Evolutionary conservation across 2,797 vertebrate species (phyloP).

Genomic region (Epinephelus coioides): DNA sequence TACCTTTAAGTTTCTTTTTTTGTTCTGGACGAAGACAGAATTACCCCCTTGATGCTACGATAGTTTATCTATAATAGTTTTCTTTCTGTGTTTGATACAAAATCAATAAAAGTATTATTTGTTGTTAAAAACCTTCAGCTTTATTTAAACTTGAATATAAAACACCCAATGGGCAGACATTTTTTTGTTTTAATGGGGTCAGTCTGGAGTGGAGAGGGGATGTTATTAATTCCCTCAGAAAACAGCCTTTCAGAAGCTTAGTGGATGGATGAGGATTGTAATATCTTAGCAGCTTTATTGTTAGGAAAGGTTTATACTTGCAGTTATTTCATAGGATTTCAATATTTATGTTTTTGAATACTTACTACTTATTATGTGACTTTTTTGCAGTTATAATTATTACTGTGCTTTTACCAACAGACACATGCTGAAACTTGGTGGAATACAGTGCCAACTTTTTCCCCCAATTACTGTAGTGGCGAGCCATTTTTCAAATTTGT

Average conservation of each 20-base stretch:
- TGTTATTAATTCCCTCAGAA: background rate
- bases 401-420: background rate
- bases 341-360: background rate
- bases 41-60: background rate
- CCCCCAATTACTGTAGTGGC: background rate
- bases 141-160: background rate
- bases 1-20: too few species aligned
- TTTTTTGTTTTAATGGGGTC: background rate
- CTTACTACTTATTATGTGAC: too few species aligned
- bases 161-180: background rate
- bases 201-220: background rate
- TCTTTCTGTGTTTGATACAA: background rate
- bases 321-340: background rate
- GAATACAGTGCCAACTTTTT: background rate
- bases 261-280: background rate
- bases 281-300: background rate
- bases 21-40: too few species aligned
- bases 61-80: background rate
- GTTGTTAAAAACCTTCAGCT: background rate
- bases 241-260: background rate
- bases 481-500: conserved; percentile 3
- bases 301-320: background rate
- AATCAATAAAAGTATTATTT: background rate
- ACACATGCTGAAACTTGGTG: conserved; percentile 1
- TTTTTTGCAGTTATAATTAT: too few species aligned